A percentile compares a stretch with the other conserved stretches of the same genome.
These are phyloP conservation scores for Tamandua tetradactyla DNA, from an alignment of 2,797 vertebrate genomes.

Conservation along the genomic window DNA sequence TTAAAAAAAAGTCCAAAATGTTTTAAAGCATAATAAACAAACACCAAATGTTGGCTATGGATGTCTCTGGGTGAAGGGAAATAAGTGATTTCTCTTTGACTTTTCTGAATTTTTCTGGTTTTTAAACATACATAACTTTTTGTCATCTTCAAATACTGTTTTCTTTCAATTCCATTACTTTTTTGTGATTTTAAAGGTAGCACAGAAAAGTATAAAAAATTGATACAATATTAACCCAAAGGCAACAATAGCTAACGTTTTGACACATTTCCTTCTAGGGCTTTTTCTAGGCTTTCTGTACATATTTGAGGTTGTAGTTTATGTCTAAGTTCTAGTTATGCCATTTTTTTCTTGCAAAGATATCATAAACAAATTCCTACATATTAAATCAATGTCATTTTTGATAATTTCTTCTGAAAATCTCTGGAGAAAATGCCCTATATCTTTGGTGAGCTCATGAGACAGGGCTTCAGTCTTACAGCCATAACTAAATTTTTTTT, in stretches of 20 bases:
- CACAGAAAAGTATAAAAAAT: not conserved
- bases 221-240: not conserved
- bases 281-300: not conserved
- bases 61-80: not conserved
- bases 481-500: no score
- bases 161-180: not conserved
- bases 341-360: slow-evolving; percentile 3
- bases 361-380: not conserved
- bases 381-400: not conserved
- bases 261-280: not conserved
- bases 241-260: slow-evolving; percentile 19
- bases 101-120: slow-evolving; percentile 9
- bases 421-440: not conserved
- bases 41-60: not conserved
- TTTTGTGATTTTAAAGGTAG: slow-evolving; percentile 40
- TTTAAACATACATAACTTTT: not conserved
- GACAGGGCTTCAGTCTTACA: not conserved
- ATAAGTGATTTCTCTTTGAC: not conserved
- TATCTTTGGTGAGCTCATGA: not conserved
- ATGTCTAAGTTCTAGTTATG: not conserved
- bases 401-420: not conserved
- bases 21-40: slow-evolving; percentile 28
- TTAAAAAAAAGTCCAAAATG: not conserved
- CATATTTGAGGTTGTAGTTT: not conserved
- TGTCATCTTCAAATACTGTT: not conserved